A percentile compares a stretch with the other conserved stretches of the same genome.
phyloP scores from a whole-genome alignment of 2,888 invertebrate genomes.

The Leucoptera coffeella region DNA sequence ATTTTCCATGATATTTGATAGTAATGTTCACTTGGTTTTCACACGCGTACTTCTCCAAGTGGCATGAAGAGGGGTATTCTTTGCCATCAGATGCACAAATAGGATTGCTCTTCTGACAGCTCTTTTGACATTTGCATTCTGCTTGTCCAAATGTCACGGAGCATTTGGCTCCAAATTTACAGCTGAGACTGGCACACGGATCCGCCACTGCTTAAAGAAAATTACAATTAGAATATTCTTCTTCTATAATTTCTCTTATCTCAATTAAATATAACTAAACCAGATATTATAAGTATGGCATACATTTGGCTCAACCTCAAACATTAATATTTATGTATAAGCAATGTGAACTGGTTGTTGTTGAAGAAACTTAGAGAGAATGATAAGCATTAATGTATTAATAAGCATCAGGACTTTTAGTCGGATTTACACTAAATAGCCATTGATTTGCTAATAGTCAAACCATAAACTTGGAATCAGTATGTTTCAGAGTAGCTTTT shows the following conservation, averaged over 20 bases:
- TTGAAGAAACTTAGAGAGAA: too few relatives aligned
- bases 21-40: constrained; percentile 66
- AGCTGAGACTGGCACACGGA: constrained; percentile 63
- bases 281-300: too few relatives aligned
- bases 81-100: constrained; percentile 85
- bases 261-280: too few relatives aligned
- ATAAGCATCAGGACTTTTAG: too few relatives aligned
- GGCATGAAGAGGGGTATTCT: constrained; percentile 80
- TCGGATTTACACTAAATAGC: too few relatives aligned
- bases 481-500: too few relatives aligned
- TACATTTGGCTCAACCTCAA: too few relatives aligned
- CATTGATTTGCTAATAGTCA: too few relatives aligned
- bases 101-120: constrained; percentile 65
- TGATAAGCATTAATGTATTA: too few relatives aligned
- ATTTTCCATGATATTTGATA: constrained; percentile 77
- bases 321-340: neutral
- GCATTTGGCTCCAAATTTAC: constrained; percentile 67
- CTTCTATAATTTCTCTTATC: too few relatives aligned
- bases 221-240: too few relatives aligned
- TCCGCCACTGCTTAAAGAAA: constrained; percentile 55
- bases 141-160: constrained; percentile 60
- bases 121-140: constrained; percentile 55
- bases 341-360: neutral
- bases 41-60: constrained; percentile 78
- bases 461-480: too few relatives aligned